Base-by-base conservation (phyloP, 2,888 invertebrate genomes). In the Dynastes grantii region DNA sequence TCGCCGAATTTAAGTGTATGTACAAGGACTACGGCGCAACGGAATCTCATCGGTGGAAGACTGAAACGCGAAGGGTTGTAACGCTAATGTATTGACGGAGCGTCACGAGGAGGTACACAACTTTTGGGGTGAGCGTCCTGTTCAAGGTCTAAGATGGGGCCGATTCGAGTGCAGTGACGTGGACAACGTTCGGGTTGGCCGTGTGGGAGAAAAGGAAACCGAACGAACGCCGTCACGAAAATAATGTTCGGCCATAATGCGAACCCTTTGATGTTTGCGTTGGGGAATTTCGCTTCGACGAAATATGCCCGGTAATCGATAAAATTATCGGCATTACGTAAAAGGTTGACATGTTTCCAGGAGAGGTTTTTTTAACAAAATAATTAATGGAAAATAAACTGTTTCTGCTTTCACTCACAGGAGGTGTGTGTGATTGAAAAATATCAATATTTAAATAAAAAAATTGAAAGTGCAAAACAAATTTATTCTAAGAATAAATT, bases 71-170 rank as follows among this genome's bases (percentile, higher is more conserved):
- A 63, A 63, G 63, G 63, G 63, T 63, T 63, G 63, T 32, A 32
- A 58, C 63, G 32, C 63, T 64, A 37, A 29, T 64, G 40, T 58
- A 71, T 71, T 55, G 71, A 37, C 71, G 71, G 37, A 58, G 55
- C 55, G 55, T n/a, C 58, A 40, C 73, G 58, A 58, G 55, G 58
- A 73, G 73, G 73, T 71, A 49, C 58, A 73, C 53, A 53, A 11
- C 8, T 45, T 55, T 80, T 81, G 84, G 85, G 85, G 85, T 85
- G 85, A 85, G 84, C 85, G 85, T 83, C 85, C 85, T 84, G 80
- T 82, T 83, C 85, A 85, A 85, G 85, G 85, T 85, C 85, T 82
- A 77, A 80, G 70, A 71, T 16, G 55, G 55, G 73, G 58, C 58
- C 58, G 73, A 4, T 73, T 73, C 73, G 58, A 58, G 40, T 37